Conservation (phyloP, 2,797 vertebrate species). For the Peromyscus melanophrys region DNA sequence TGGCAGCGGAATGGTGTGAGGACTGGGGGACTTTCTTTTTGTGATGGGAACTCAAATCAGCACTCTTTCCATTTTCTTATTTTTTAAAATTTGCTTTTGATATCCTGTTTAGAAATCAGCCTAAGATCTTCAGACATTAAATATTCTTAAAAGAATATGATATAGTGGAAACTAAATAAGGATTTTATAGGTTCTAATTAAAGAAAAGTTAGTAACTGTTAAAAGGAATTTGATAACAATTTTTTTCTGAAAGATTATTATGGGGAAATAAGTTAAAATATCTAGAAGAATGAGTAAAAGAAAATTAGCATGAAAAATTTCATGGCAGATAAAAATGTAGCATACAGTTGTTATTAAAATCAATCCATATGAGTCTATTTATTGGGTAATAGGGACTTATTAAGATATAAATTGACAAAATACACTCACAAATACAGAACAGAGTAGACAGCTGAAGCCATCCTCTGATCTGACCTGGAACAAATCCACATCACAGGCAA, state of each 20-base stretch:
- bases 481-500: no score
- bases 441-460: no score
- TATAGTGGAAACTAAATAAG: conserved; percentile 17
- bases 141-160: background rate
- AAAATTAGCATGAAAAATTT: background rate
- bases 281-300: background rate
- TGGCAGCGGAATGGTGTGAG: background rate
- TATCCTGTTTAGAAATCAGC: conserved; percentile 5
- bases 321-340: background rate
- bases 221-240: background rate
- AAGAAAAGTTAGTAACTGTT: background rate
- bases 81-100: background rate
- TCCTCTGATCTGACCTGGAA: no score
- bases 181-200: background rate
- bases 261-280: conserved; percentile 41
- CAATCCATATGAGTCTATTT: no score
- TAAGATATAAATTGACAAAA: no score
- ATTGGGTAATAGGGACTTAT: no score
- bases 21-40: background rate
- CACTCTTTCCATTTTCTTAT: background rate
- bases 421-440: no score
- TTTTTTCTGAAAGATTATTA: conserved; percentile 56
- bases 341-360: background rate
- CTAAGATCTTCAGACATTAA: conserved; percentile 6
- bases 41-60: background rate